These are phyloP conservation scores for Theretra japonica DNA, from an alignment of 2,888 invertebrate species.

Conservation along the genomic window DNA sequence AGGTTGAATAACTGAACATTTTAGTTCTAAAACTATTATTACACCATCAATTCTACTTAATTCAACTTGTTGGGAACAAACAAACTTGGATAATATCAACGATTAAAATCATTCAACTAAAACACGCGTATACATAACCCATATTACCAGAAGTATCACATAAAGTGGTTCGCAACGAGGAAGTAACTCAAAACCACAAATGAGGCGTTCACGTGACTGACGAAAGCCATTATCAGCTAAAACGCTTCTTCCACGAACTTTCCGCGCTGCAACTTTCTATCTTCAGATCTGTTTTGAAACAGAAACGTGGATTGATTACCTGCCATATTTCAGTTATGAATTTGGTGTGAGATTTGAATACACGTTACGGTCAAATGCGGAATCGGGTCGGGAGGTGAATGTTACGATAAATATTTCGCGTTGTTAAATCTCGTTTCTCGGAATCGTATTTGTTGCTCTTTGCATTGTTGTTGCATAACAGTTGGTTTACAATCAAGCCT, in stretches of 20 bases:
- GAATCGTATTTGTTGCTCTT: no score
- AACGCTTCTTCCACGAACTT: constrained; percentile 40
- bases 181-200: constrained; percentile 41
- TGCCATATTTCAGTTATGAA: constrained; percentile 37
- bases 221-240: constrained; percentile 44
- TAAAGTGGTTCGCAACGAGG: background rate
- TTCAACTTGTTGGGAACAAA: no score
- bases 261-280: constrained; percentile 40
- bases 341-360: background rate
- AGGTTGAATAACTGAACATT: no score
- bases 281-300: constrained; percentile 44
- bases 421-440: no score
- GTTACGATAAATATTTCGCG: background rate
- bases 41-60: no score
- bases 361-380: background rate
- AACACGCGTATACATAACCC: background rate
- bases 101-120: no score
- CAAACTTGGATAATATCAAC: no score
- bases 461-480: no score
- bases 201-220: constrained; percentile 48
- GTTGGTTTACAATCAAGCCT: no score
- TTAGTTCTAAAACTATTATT: no score
- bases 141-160: background rate
- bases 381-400: constrained; percentile 2
- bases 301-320: constrained; percentile 49